Evolutionary conservation across 2,888 invertebrate species (phyloP).

Genomic region (Sepiola atlantica): DNA sequence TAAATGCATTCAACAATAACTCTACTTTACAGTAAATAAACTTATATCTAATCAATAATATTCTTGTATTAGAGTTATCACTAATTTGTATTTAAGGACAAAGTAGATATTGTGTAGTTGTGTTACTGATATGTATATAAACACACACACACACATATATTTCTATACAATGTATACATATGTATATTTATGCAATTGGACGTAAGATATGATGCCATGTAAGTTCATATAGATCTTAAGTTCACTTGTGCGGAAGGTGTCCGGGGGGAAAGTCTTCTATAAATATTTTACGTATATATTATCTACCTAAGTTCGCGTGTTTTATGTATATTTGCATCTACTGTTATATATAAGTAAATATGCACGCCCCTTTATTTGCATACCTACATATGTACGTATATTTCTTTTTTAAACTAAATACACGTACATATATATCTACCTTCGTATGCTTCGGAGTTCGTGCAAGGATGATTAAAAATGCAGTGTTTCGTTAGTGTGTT

Average conservation of each 20-base stretch:
- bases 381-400: conserved; percentile 8
- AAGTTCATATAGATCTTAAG: background rate
- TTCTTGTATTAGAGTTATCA: background rate
- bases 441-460: background rate
- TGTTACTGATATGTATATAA: background rate
- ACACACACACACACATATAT: too few relatives aligned
- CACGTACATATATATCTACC: conserved; percentile 32
- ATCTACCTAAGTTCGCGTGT: too few relatives aligned
- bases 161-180: too few relatives aligned
- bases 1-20: too few relatives aligned
- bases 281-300: background rate
- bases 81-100: background rate
- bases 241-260: background rate
- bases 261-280: background rate
- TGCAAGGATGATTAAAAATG: background rate
- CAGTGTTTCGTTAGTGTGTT: background rate
- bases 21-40: background rate
- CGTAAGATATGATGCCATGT: too few relatives aligned
- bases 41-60: background rate
- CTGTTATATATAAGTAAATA: background rate
- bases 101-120: background rate
- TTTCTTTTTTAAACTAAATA: background rate
- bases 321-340: background rate
- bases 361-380: background rate
- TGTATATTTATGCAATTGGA: too few relatives aligned